Evolutionary conservation across 2,113 vertebrate genomes (phyloP).

Genomic region (Phalacrocorax brasilianus): DNA sequence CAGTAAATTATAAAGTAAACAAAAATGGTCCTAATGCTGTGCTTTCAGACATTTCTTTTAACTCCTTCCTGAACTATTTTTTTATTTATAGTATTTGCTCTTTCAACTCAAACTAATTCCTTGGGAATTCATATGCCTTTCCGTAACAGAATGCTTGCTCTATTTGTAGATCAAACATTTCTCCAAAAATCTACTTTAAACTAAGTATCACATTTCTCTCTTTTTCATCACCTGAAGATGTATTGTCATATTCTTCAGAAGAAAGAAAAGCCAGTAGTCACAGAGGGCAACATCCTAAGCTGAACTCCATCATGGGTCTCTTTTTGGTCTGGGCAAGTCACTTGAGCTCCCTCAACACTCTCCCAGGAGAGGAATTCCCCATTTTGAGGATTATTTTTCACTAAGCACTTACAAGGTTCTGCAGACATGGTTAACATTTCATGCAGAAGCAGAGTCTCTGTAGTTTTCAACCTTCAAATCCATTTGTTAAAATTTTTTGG

Average conservation of each 20-base stretch:
- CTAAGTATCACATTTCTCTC: not conserved
- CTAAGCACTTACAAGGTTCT: not conserved
- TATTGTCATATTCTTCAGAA: not conserved
- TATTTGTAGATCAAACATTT: not conserved
- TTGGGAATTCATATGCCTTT: not conserved
- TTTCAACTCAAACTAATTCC: not conserved
- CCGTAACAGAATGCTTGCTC: not conserved
- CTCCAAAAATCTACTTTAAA: not conserved
- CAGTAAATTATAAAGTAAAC: constrained; percentile 48
- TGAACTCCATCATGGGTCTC: not conserved
- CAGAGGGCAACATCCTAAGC: not conserved
- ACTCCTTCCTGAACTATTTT: not conserved
- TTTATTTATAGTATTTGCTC: not conserved
- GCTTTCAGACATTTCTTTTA: not conserved
- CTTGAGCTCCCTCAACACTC: not conserved
- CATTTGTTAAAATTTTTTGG: not conserved
- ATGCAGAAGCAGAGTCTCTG: not conserved
- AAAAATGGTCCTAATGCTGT: not conserved
- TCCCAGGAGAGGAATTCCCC: not conserved
- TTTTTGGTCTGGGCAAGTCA: not conserved
- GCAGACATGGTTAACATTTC: not conserved
- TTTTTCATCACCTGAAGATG: not conserved
- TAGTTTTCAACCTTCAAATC: not conserved
- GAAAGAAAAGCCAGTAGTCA: not conserved
- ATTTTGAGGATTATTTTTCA: not conserved